Evolutionary conservation across 2,113 vertebrate genomes (phyloP).

Genomic region (Tauraco erythrolophus): DNA sequence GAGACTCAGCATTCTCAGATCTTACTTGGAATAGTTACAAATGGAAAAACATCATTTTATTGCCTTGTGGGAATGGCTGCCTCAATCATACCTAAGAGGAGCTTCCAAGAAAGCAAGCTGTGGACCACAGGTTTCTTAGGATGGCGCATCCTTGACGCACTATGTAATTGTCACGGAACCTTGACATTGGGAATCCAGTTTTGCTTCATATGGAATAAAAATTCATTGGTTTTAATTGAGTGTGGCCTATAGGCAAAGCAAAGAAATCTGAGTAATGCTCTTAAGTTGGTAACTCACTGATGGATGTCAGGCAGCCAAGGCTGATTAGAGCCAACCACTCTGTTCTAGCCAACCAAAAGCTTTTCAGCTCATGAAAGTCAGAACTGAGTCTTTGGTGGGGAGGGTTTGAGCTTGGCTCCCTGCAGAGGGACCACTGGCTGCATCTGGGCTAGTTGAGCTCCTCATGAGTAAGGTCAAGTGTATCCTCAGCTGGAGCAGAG

Average conservation of each 20-base stretch:
- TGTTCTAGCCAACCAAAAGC: background rate
- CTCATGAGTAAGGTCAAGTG: background rate
- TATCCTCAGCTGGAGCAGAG: fast-evolving
- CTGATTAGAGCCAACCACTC: background rate
- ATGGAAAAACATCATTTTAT: background rate
- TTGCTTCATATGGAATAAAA: slow-evolving; percentile 40
- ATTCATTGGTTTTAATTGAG: background rate
- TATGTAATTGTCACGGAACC: slow-evolving; percentile 49
- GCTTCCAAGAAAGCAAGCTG: slow-evolving; percentile 58
- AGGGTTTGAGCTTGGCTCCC: background rate
- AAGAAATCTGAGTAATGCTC: background rate
- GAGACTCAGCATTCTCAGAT: background rate
- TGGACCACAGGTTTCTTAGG: background rate
- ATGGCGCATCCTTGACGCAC: slow-evolving; percentile 23
- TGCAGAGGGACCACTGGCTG: background rate
- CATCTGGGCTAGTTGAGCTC: background rate
- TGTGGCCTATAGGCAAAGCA: slow-evolving; percentile 29
- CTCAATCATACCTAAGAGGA: slow-evolving; percentile 41
- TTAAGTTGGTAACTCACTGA: background rate
- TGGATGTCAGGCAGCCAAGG: background rate
- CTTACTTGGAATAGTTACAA: background rate
- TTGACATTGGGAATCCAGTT: slow-evolving; percentile 21
- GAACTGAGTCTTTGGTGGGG: background rate
- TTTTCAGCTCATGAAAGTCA: background rate
- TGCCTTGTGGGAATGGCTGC: background rate